Base-by-base conservation (phyloP, 2,797 vertebrate genomes). In the Nyctibius grandis region DNA sequence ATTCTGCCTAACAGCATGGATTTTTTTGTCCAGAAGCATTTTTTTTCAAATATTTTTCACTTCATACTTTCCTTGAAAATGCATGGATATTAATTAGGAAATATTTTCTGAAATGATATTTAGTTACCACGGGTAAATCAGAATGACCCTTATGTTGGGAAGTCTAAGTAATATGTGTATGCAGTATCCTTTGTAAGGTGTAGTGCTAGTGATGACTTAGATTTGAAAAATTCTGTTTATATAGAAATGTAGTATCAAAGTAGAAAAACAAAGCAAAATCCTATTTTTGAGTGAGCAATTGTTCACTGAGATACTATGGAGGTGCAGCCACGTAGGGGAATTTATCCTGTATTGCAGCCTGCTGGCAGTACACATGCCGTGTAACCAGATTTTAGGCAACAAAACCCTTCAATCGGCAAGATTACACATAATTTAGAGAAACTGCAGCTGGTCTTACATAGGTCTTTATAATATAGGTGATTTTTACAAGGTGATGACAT, bases 401-500 rank as follows among this genome's bases (percentile, higher is more conserved):
- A 78, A 60, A 81, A 33, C 45, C 57, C 36, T 91, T 87, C 72
- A 73, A 6, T 78, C 45, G 89, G 25, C 45, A 77, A 74, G 34
- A 22, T 60, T 77, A 60, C 65, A 76, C 15, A 11, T 82, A 47
- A 74, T 85, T 94, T 75, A 79, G 45, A 76, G 56, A 67, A 90
- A 60, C 50, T 48, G 65, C 68, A 92, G 61, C 78, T 94, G 81
- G 9, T 83, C 50, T 87, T 85, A 31, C 28, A 6, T 17, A 36
- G 57, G 6, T 82, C n/a, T 89, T 34, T 84, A 21, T 38, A 83
- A 65, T 34, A 48, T 5, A 77, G 73, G 73, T 88, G 76, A 22
- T 75, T 97, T 88, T 92, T 88, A 89, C 68, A 88, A 85, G 78
- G 75, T 93, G 68, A 47, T 92, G 89, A 65, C 78, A 72, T 93